Percentiles rank a stretch among this genome's conserved stretches.
These are phyloP conservation scores for Pycnomerus fuliginosus DNA, from an alignment of 2,888 invertebrate genomes.

Conservation along the genomic window DNA sequence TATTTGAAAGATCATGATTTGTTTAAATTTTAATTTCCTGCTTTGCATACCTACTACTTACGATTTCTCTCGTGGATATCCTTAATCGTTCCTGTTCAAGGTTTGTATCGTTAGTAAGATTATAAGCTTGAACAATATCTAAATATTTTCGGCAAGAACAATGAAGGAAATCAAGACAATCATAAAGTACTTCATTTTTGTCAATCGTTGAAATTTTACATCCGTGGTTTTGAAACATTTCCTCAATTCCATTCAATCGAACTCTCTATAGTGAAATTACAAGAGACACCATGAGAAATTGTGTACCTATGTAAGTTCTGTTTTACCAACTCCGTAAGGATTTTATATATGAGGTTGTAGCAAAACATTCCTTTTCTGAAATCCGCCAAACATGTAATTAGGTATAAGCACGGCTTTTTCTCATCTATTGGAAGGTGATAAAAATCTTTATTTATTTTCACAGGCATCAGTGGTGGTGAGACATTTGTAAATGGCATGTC, in stretches of 20 bases:
- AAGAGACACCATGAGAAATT: no score
- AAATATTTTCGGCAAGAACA: constrained; percentile 48
- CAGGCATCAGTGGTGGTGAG: constrained; percentile 31
- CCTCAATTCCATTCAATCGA: constrained; percentile 49
- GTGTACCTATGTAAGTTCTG: no score
- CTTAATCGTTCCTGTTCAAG: constrained; percentile 41
- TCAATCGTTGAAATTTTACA: constrained; percentile 6
- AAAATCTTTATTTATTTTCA: constrained; percentile 34
- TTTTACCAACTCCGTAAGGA: constrained; percentile 62
- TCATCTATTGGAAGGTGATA: constrained; percentile 52
- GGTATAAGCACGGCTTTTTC: constrained; percentile 66
- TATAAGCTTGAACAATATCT: constrained; percentile 42
- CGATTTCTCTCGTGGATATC: constrained; percentile 41
- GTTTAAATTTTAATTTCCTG: no score
- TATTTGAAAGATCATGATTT: no score
- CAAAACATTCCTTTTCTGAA: constrained; percentile 66
- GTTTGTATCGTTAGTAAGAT: constrained; percentile 33
- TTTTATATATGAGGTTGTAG: constrained; percentile 65
- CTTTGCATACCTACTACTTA: no score
- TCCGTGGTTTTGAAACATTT: constrained; percentile 42
- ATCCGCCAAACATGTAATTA: constrained; percentile 64
- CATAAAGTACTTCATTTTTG: constrained; percentile 29
- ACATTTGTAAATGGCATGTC: constrained; percentile 17
- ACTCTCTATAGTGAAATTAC: no score
- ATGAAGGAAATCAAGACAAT: constrained; percentile 43